A percentile compares a stretch with the other conserved stretches of the same genome.
Conservation (phyloP, 2,797 vertebrate genomes). For the Mormyrops attenuatus region DNA sequence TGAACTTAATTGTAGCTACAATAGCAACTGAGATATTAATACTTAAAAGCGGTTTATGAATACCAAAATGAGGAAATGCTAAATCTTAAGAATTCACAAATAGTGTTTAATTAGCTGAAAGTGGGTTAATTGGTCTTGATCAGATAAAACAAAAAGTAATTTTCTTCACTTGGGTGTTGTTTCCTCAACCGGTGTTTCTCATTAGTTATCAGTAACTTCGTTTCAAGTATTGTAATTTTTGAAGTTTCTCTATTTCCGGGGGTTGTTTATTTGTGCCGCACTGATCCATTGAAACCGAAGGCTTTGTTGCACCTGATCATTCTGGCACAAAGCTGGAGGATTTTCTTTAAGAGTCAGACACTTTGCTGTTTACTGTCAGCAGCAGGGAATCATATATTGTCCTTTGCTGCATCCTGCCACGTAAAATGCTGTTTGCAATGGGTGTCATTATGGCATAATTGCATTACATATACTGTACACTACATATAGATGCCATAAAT, state of each 20-base stretch:
- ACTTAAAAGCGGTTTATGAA: neutral
- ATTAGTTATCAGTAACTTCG: neutral
- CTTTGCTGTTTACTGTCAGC: neutral
- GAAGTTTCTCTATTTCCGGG: neutral
- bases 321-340: neutral
- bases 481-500: neutral
- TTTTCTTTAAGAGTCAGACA: neutral
- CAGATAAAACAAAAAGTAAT: neutral
- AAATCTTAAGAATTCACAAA: neutral
- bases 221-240: neutral
- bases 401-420: neutral
- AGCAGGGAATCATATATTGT: neutral
- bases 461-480: neutral
- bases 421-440: neutral
- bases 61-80: neutral
- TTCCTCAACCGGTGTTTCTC: neutral
- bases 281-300: neutral
- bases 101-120: neutral
- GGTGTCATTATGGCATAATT: neutral
- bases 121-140: neutral
- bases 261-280: neutral
- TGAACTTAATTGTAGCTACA: neutral
- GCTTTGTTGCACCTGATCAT: neutral
- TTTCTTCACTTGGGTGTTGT: neutral
- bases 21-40: neutral